phyloP scores from a whole-genome alignment of 2,888 invertebrate genomes.

The Eumacrocentrus americanus region DNA sequence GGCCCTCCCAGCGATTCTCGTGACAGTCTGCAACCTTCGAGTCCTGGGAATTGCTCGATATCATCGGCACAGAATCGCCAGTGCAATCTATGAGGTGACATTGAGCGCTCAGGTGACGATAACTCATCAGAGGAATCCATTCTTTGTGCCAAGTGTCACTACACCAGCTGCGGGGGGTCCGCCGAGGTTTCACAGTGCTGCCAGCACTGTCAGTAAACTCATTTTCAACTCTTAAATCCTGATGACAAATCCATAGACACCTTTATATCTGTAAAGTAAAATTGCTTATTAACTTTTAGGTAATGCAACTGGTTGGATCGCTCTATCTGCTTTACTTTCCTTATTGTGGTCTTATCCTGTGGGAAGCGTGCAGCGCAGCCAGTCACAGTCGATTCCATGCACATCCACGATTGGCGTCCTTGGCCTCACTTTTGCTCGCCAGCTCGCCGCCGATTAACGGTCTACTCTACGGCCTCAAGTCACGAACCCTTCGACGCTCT shows the following conservation, averaged over 20 bases:
- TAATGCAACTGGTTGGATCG: slow-evolving; percentile 76
- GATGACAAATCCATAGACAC: too few relatives aligned
- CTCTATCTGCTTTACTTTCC: slow-evolving; percentile 76
- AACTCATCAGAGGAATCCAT: slow-evolving; percentile 81
- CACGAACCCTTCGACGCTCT: slow-evolving; percentile 73
- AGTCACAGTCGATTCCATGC: slow-evolving; percentile 43
- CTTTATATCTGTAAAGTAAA: background rate
- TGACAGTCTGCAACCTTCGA: slow-evolving; percentile 76
- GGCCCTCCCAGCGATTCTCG: slow-evolving; percentile 71
- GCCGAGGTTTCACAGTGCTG: slow-evolving; percentile 56
- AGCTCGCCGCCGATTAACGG: slow-evolving; percentile 77
- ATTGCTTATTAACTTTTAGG: slow-evolving; percentile 45
- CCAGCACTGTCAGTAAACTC: slow-evolving; percentile 53
- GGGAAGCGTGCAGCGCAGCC: slow-evolving; percentile 64
- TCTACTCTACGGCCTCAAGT: slow-evolving; percentile 79
- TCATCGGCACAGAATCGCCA: slow-evolving; percentile 82
- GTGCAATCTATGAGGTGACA: slow-evolving; percentile 84
- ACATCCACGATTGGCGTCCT: slow-evolving; percentile 64
- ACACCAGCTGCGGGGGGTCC: slow-evolving; percentile 63
- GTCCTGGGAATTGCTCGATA: slow-evolving; percentile 68
- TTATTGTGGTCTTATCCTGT: slow-evolving; percentile 74
- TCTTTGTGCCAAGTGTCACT: slow-evolving; percentile 73
- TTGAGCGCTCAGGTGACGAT: slow-evolving; percentile 84
- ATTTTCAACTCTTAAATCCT: too few relatives aligned
- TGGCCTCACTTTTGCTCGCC: slow-evolving; percentile 71